Conservation (phyloP, 2,888 invertebrate species). For the Pocota personata region DNA sequence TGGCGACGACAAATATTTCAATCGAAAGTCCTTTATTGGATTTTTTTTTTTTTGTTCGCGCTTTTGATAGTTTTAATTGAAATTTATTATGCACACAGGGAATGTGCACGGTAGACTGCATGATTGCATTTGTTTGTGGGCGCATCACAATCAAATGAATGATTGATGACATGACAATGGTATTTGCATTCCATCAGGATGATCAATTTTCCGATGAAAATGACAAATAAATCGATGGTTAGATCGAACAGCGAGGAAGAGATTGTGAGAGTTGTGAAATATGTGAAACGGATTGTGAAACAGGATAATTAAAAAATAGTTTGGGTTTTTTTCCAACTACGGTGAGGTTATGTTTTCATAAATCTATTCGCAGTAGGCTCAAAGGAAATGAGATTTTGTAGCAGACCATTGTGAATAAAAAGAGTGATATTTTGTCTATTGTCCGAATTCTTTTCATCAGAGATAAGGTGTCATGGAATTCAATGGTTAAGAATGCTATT, state of each 20-base stretch:
- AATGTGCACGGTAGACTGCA: not conserved
- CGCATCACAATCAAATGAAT: slow-evolving; percentile 14
- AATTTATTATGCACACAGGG: slow-evolving; percentile 69
- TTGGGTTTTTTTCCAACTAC: no score
- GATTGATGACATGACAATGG: slow-evolving; percentile 45
- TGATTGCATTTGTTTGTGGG: slow-evolving; percentile 49
- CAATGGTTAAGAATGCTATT: no score
- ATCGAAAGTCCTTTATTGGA: slow-evolving; percentile 35
- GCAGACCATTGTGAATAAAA: no score
- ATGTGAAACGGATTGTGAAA: not conserved
- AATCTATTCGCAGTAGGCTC: no score
- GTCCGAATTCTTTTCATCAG: no score
- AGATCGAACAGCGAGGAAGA: not conserved
- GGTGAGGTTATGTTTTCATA: no score
- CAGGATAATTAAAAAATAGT: no score
- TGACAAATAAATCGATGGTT: slow-evolving; percentile 2
- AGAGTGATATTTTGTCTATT: no score
- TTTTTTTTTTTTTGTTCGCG: slow-evolving; percentile 6
- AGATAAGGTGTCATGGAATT: no score
- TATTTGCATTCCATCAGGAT: slow-evolving; percentile 44
- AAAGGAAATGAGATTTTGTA: no score
- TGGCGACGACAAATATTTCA: slow-evolving; percentile 26
- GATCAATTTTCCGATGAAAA: slow-evolving; percentile 25
- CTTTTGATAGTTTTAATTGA: slow-evolving; percentile 70
- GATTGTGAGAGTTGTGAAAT: not conserved